These are phyloP conservation scores for Drosophila mulleri DNA, from an alignment of 2,888 invertebrate genomes.

Conservation along the genomic window DNA sequence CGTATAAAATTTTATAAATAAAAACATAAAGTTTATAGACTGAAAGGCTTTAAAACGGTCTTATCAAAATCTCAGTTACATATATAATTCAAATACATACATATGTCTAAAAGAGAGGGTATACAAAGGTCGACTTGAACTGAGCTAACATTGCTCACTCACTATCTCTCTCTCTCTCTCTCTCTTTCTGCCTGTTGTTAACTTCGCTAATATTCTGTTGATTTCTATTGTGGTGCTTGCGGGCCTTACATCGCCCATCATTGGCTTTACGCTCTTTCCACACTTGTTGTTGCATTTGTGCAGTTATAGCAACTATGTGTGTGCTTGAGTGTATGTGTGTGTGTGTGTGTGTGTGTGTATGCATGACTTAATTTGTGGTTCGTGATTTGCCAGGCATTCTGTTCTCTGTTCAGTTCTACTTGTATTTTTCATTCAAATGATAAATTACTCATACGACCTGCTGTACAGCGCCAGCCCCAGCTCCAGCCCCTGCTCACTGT, in stretches of 20 bases:
- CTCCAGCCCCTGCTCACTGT: not conserved
- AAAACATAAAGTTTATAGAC: not conserved
- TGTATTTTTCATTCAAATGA: not conserved
- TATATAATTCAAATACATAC: not conserved
- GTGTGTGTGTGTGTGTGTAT: not conserved
- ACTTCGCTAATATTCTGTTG: not conserved
- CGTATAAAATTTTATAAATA: not conserved
- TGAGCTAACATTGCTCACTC: not conserved
- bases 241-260: slow-evolving; percentile 3
- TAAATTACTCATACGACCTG: slow-evolving; percentile 10
- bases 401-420: not conserved
- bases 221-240: not conserved
- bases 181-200: not conserved
- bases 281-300: not conserved
- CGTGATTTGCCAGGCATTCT: slow-evolving; percentile 4
- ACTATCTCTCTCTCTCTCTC: not conserved
- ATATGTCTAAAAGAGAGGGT: not conserved
- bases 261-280: not conserved
- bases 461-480: not conserved
- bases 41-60: no score
- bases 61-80: not conserved
- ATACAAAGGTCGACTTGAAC: not conserved
- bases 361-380: slow-evolving; percentile 11
- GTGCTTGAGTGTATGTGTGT: not conserved
- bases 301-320: slow-evolving; percentile 5